phyloP scores from a whole-genome alignment of 2,888 invertebrate genomes.

The Ypsolopha sequella region DNA sequence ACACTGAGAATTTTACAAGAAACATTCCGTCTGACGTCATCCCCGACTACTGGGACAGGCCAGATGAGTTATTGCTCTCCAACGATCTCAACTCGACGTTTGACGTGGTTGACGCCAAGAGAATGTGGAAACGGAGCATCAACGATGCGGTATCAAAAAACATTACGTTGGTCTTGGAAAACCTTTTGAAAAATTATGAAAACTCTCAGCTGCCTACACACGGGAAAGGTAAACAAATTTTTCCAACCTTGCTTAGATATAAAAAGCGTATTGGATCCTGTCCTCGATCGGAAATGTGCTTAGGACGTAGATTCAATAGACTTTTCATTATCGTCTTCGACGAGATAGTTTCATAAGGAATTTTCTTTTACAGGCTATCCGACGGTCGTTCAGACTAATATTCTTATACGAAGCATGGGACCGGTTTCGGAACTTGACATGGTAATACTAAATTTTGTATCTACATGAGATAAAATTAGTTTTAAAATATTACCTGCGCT shows the following conservation, averaged over 20 bases:
- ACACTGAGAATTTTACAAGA: conserved; percentile 23
- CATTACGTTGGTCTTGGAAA: conserved; percentile 87
- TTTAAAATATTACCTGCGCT: no score
- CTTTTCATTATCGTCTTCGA: background rate
- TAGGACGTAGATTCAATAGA: background rate
- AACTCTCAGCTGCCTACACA: conserved; percentile 92
- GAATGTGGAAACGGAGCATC: conserved; percentile 50
- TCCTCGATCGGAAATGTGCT: background rate
- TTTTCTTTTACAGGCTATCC: conserved; percentile 76
- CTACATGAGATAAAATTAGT: no score
- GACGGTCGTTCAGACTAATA: conserved; percentile 88
- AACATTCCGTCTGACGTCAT: conserved; percentile 34
- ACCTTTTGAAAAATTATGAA: conserved; percentile 90
- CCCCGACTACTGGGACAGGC: conserved; percentile 34
- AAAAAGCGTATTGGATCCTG: background rate
- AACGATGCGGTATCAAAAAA: conserved; percentile 85
- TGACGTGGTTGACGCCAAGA: conserved; percentile 25
- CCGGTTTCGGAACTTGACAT: conserved; percentile 92
- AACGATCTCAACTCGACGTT: conserved; percentile 48
- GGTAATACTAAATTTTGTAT: conserved; percentile 57
- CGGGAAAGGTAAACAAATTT: conserved; percentile 75
- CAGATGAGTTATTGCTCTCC: conserved; percentile 41
- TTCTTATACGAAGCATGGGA: conserved; percentile 91
- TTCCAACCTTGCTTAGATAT: background rate
- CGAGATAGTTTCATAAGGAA: background rate